Base-by-base conservation (phyloP, 2,113 vertebrate genomes). In the Phaethornis superciliosus region DNA sequence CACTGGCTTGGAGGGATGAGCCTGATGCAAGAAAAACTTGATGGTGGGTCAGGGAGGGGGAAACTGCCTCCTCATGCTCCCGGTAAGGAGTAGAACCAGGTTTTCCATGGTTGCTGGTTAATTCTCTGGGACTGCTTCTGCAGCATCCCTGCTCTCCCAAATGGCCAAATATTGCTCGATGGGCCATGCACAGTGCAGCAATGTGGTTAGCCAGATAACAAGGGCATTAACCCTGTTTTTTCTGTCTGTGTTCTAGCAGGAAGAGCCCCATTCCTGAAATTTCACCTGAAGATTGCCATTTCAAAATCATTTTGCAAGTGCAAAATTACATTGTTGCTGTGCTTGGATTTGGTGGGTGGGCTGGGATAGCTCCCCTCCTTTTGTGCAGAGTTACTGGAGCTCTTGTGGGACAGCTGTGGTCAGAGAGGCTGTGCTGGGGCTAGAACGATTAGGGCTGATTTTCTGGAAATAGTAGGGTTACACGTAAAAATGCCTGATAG, bases 321-420 rank as follows among this genome's bases (percentile, higher is more conserved):
- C 40, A 55, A 13, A 60, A 67, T 0, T 2, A 27, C 40, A 26
- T 49, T 46, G 49, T 37, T 79, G 72, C 27, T 44, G n/a, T 64
- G 63, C 56, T 27, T 0, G 2, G 24, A 59, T 69, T 51, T 13
- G 19, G 70, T 0, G 2, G 17, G 7, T 56, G 80, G 24, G 8
- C 10, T 55, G 55, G 51, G 27, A 23, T 32, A 24, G 13, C 54
- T 78, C 20, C 27, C 21, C 15, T 72, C n/a, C 49, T 11, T 81
- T 47, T 5, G 0, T 59, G 47, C 46, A 23, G 23, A 52, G n/a
- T 27, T 35, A 14, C 30, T 59, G 0, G 15, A 72, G 68, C 22
- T 81, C 18, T 56, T 80, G 32, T 47, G 47, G 52, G 40, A 23
- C 77, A 81, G 47, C 55, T 51, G 63, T 46, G 60, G 42, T 85